Percentiles rank a stretch among this genome's conserved stretches.
Evolutionary conservation across 2,797 vertebrate species (phyloP).

Genomic region (Eurystomus glaucurus): DNA sequence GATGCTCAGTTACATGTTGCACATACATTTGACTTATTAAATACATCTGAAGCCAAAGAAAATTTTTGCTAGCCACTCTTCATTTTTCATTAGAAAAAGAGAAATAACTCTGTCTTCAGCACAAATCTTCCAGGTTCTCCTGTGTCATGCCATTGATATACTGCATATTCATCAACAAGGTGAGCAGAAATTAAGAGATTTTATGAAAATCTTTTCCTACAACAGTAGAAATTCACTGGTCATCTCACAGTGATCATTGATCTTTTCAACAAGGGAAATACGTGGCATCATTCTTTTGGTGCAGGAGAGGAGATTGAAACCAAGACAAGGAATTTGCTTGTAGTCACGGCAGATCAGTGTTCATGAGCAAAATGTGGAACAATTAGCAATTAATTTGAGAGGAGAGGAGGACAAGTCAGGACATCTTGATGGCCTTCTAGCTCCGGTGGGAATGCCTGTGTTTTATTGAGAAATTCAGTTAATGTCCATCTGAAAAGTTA

Average conservation of each 20-base stretch:
- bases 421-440: background rate
- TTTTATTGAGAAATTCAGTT: background rate
- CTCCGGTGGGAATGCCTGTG: background rate
- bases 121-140: background rate
- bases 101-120: background rate
- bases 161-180: constrained; percentile 2
- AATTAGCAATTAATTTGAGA: background rate
- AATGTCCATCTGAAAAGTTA: background rate
- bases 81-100: background rate
- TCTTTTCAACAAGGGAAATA: background rate
- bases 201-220: constrained; percentile 5
- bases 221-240: background rate
- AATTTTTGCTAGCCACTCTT: background rate
- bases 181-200: constrained; percentile 2
- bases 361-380: background rate
- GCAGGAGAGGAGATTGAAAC: background rate
- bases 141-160: background rate
- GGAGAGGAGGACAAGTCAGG: background rate
- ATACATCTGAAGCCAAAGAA: background rate
- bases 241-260: background rate
- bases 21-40: background rate
- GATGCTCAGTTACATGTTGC: constrained; percentile 9
- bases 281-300: background rate
- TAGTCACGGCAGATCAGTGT: background rate
- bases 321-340: background rate